A percentile compares a stretch with the other conserved stretches of the same genome.
phyloP scores from a whole-genome alignment of 2,113 vertebrate genomes.

The cattle (Bos taurus) region DNA sequence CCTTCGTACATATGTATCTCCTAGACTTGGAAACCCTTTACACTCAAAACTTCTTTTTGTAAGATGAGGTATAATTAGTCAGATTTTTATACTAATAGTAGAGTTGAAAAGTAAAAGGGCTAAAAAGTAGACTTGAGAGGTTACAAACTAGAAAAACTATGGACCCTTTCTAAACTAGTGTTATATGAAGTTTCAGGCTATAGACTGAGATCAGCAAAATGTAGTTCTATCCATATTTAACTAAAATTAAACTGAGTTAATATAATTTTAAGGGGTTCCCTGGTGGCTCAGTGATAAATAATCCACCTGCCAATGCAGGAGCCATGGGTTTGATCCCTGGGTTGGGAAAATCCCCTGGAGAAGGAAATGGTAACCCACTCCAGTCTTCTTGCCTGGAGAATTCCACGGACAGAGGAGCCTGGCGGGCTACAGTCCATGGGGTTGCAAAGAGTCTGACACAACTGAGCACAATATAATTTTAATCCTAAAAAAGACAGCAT shows the following conservation, averaged over 20 bases:
- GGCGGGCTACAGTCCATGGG: neutral
- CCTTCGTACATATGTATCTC: neutral
- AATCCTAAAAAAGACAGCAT: neutral
- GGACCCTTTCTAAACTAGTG: neutral
- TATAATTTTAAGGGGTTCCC: neutral
- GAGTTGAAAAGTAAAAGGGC: neutral
- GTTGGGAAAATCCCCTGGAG: neutral
- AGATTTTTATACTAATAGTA: neutral
- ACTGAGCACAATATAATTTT: neutral
- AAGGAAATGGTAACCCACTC: neutral
- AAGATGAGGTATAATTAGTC: neutral
- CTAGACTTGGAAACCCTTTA: neutral
- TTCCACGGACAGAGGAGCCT: neutral
- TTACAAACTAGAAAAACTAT: neutral
- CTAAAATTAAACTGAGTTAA: neutral
- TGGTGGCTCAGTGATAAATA: neutral
- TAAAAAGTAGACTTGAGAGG: neutral
- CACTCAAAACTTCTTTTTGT: neutral
- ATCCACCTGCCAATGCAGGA: neutral
- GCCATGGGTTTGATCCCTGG: neutral
- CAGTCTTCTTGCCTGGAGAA: neutral
- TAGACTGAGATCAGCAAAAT: neutral
- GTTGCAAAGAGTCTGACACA: neutral
- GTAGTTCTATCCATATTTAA: neutral
- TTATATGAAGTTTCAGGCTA: neutral